Percentiles rank a stretch among this genome's conserved stretches.
Conservation (phyloP, 2,888 invertebrate species). For the Protula sp. region DNA sequence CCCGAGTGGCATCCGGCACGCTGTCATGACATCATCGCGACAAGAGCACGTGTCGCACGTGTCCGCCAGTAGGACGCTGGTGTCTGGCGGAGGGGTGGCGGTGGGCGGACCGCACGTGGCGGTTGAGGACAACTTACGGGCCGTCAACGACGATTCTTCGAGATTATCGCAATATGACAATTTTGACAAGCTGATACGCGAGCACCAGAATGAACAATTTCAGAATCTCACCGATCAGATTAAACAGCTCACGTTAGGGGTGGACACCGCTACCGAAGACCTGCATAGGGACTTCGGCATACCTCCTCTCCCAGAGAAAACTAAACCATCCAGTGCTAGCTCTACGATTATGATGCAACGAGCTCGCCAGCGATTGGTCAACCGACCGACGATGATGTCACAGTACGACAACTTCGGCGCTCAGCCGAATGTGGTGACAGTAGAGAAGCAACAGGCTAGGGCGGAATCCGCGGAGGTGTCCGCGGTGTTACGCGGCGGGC, state of each 20-base stretch:
- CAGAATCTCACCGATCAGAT: conserved; percentile 39
- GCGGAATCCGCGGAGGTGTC: too few relatives aligned
- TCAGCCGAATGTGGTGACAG: too few relatives aligned
- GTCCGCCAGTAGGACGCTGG: too few relatives aligned
- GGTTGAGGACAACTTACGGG: too few relatives aligned
- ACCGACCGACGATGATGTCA: conserved; percentile 58
- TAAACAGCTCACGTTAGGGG: conserved; percentile 35
- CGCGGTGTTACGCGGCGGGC: too few relatives aligned
- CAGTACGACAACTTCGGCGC: conserved; percentile 67
- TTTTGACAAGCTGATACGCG: background rate
- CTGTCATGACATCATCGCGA: too few relatives aligned
- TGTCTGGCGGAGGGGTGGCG: too few relatives aligned
- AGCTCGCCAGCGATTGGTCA: background rate
- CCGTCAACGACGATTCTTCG: too few relatives aligned
- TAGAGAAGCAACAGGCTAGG: too few relatives aligned
- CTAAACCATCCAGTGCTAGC: conserved; percentile 56
- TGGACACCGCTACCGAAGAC: conserved; percentile 16
- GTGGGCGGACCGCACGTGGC: too few relatives aligned
- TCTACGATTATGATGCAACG: background rate
- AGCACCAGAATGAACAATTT: conserved; percentile 27
- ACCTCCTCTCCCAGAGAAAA: conserved; percentile 64
- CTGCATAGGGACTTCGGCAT: conserved; percentile 51
- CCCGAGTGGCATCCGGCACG: too few relatives aligned
- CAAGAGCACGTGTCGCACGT: too few relatives aligned
- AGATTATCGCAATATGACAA: conserved; percentile 5